Percentiles rank a stretch among this genome's conserved stretches.
Conservation (phyloP, 2,888 invertebrate genomes). For the Nycteola revayana region DNA sequence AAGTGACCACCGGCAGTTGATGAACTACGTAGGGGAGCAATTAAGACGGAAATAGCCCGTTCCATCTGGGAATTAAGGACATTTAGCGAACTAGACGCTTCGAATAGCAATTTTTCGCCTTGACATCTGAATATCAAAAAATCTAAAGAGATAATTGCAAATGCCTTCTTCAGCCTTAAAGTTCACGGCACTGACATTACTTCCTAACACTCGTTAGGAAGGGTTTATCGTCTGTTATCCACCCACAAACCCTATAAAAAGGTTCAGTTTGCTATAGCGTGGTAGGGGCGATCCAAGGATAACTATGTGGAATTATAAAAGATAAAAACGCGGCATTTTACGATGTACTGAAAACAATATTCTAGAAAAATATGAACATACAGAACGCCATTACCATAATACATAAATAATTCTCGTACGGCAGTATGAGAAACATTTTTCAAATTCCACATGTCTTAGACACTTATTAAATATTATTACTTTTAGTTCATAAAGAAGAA, state of each 20-base stretch:
- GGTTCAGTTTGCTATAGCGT: conserved; percentile 29
- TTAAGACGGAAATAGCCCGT: conserved; percentile 3
- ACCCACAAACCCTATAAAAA: conserved; percentile 37
- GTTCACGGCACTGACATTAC: conserved; percentile 45
- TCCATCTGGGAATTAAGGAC: too few species aligned
- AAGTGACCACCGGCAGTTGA: too few species aligned
- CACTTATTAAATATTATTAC: too few species aligned
- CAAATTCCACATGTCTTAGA: too few species aligned
- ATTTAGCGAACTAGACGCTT: not conserved
- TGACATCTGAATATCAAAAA: conserved; percentile 35
- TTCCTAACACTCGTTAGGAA: conserved; percentile 14
- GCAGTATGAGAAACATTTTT: too few species aligned
- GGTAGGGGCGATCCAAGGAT: conserved; percentile 21
- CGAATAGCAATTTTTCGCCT: conserved; percentile 22
- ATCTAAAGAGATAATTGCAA: conserved; percentile 17
- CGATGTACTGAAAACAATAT: too few species aligned
- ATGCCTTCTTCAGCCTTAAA: conserved; percentile 26
- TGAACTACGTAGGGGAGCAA: conserved; percentile 5
- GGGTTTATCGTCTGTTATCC: conserved; percentile 12
- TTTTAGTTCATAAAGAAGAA: too few species aligned
- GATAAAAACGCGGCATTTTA: too few species aligned
- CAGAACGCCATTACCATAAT: too few species aligned
- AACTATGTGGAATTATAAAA: too few species aligned
- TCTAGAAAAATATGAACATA: too few species aligned
- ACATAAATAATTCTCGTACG: too few species aligned